phyloP scores from a whole-genome alignment of 92 coral and sea anemone species.

The Palythoa grandiflora region DNA sequence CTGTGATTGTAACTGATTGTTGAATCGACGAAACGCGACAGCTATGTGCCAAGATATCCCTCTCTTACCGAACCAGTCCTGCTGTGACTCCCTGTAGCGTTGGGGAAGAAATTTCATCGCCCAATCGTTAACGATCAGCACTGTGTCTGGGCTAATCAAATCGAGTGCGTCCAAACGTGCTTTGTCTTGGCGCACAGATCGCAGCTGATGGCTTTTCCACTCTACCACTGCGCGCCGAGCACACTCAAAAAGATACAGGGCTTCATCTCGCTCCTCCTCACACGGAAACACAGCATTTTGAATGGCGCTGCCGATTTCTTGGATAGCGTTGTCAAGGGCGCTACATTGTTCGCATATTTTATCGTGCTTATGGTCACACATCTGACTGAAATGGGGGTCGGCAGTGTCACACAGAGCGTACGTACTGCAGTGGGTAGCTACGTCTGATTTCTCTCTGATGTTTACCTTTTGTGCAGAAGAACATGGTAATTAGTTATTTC shows the following conservation, averaged over 20 bases:
- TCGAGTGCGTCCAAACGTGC: slow-evolving; percentile 41
- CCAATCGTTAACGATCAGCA: slow-evolving; percentile 48
- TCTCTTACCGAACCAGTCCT: slow-evolving; percentile 33
- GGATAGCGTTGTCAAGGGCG: not conserved
- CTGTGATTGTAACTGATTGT: slow-evolving; percentile 10
- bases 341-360: not conserved
- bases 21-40: slow-evolving; percentile 37
- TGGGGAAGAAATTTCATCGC: slow-evolving; percentile 42
- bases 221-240: slow-evolving; percentile 32
- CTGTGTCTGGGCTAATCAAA: slow-evolving; percentile 27
- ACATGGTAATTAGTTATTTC: not conserved
- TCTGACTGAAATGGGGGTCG: not conserved
- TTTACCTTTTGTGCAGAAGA: not conserved
- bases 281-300: not conserved
- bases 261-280: not conserved
- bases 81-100: slow-evolving; percentile 41
- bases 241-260: slow-evolving; percentile 32
- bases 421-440: not conserved
- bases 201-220: slow-evolving; percentile 53
- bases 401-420: slow-evolving; percentile 2
- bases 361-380: slow-evolving; percentile 1
- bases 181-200: slow-evolving; percentile 54
- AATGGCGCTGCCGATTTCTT: not conserved
- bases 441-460: not conserved
- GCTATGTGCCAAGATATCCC: slow-evolving; percentile 19